Evolutionary conservation across 2,113 vertebrate genomes (phyloP).

Genomic region (Dipodomys ordii): DNA sequence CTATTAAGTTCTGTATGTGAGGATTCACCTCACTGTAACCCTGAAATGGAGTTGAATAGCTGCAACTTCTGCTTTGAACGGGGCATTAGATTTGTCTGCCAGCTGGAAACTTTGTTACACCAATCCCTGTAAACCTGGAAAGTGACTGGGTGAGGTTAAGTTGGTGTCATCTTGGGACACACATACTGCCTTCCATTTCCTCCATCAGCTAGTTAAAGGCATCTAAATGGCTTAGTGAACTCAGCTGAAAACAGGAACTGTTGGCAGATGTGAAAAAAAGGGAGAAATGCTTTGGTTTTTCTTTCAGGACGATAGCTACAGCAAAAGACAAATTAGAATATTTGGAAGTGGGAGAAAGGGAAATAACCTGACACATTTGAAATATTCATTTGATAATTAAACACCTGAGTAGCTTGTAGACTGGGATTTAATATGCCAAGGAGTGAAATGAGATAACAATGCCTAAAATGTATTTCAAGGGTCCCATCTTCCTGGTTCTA

Average conservation of each 20-base stretch:
- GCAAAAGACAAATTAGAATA: constrained; percentile 73
- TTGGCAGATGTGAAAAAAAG: constrained; percentile 66
- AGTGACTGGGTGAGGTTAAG: background rate
- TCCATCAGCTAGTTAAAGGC: constrained; percentile 30
- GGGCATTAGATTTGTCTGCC: constrained; percentile 20
- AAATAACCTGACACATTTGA: constrained; percentile 65
- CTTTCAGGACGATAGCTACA: constrained; percentile 56
- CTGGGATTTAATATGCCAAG: constrained; percentile 56
- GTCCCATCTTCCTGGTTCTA: constrained; percentile 43
- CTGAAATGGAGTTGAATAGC: background rate
- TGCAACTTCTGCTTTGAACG: constrained; percentile 8
- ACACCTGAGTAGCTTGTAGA: constrained; percentile 15
- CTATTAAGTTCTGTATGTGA: background rate
- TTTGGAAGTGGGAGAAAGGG: constrained; percentile 60
- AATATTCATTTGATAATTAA: constrained; percentile 57
- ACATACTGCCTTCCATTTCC: background rate
- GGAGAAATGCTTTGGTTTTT: constrained; percentile 48
- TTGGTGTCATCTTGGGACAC: background rate
- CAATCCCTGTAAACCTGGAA: constrained; percentile 13
- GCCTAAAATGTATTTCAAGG: constrained; percentile 19
- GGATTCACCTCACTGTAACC: background rate
- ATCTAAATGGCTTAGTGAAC: constrained; percentile 61
- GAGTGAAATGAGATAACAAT: constrained; percentile 33
- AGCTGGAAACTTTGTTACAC: constrained; percentile 4
- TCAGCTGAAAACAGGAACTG: constrained; percentile 72